These are phyloP conservation scores for Proterorhinus semilunaris DNA, from an alignment of 2,113 vertebrate species.

Conservation along the genomic window DNA sequence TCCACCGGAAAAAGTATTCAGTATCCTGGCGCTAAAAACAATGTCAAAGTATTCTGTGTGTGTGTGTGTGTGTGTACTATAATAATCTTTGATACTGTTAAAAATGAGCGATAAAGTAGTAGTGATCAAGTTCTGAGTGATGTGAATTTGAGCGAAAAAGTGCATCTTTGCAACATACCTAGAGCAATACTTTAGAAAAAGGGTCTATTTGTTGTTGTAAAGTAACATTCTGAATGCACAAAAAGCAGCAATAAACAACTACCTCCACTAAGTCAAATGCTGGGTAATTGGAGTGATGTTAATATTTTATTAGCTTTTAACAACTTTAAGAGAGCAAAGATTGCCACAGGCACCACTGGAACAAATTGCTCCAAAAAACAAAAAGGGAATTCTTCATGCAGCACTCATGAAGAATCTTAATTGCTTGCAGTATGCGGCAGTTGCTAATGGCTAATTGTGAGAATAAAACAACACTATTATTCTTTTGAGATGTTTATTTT, in stretches of 20 bases:
- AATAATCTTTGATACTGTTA: too few relatives aligned
- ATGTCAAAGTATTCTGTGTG: too few relatives aligned
- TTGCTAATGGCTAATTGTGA: background rate
- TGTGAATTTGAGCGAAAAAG: background rate
- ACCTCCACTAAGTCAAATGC: conserved; percentile 33
- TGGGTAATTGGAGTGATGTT: conserved; percentile 45
- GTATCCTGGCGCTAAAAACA: too few relatives aligned
- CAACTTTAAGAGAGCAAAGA: conserved; percentile 45
- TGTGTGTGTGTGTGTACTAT: too few relatives aligned
- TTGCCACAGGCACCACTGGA: conserved; percentile 16
- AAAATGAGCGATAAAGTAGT: conserved; percentile 8
- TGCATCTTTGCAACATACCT: background rate
- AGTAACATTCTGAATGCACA: conserved; percentile 24
- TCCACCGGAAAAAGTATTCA: too few relatives aligned
- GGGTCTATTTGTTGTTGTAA: conserved; percentile 13
- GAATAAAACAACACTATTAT: background rate
- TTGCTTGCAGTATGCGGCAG: background rate
- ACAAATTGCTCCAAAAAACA: conserved; percentile 6
- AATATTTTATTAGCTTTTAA: conserved; percentile 49
- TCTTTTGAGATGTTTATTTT: background rate
- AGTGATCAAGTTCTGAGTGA: background rate
- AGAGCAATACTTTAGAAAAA: background rate
- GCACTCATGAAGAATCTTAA: background rate
- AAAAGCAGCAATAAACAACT: conserved; percentile 45
- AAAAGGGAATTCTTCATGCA: background rate